These are phyloP conservation scores for Porphyrio hochstetteri DNA, from an alignment of 2,113 vertebrate species.

Conservation along the genomic window DNA sequence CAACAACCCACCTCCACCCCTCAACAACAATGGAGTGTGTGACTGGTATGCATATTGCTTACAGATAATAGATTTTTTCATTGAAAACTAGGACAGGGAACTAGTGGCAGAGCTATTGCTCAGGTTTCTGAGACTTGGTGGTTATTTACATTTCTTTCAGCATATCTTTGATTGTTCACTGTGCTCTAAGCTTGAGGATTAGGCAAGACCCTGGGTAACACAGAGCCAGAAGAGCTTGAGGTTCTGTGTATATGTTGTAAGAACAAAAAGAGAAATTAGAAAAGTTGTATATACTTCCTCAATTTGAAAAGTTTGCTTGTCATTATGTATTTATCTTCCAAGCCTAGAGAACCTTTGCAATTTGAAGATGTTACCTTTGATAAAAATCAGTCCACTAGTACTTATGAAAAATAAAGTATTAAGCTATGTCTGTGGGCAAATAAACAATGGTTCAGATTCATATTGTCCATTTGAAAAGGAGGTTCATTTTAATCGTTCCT, in stretches of 20 bases:
- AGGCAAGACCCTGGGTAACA: neutral
- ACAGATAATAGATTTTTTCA: neutral
- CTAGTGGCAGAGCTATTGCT: neutral
- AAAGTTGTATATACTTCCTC: neutral
- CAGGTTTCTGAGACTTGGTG: neutral
- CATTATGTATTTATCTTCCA: neutral
- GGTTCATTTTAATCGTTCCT: neutral
- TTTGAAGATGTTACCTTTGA: neutral
- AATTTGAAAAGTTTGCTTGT: neutral
- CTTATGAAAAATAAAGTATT: slow-evolving; percentile 18
- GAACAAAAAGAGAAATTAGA: neutral
- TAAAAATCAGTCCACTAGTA: slow-evolving; percentile 1
- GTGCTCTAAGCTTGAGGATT: neutral
- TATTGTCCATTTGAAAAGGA: neutral
- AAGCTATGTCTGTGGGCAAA: neutral
- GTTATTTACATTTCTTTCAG: neutral
- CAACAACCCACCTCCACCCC: neutral
- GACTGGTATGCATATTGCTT: neutral
- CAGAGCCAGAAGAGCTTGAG: neutral
- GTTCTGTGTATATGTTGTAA: neutral
- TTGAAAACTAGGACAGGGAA: neutral
- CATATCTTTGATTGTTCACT: neutral
- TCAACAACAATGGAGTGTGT: neutral
- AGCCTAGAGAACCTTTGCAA: neutral
- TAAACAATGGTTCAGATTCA: neutral